Conservation (phyloP, 1,140 invertebrate genomes). For the Rhysida immarginata region DNA sequence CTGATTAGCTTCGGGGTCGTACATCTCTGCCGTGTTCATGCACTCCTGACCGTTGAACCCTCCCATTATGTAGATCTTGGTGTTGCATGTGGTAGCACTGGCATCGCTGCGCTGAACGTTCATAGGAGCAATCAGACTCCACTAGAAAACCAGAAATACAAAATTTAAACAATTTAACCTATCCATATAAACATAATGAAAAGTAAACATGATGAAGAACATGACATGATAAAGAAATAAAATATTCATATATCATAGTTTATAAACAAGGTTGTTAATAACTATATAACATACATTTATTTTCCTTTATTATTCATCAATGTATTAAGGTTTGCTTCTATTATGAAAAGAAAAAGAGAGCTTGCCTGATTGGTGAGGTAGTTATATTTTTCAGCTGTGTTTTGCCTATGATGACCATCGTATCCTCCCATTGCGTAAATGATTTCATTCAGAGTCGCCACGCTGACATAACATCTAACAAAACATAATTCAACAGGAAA, state of each 20-base stretch:
- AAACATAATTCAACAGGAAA: too few species aligned
- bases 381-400: conserved; percentile 34
- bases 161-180: too few species aligned
- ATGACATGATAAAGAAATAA: too few species aligned
- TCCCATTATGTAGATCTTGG: conserved; percentile 64
- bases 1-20: conserved; percentile 62
- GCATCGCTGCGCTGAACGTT: conserved; percentile 62
- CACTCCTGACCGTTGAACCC: conserved; percentile 83
- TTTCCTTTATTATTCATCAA: too few species aligned
- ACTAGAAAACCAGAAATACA: too few species aligned
- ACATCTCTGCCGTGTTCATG: conserved; percentile 67
- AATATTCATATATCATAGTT: too few species aligned
- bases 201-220: too few species aligned
- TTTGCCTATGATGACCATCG: conserved; percentile 31
- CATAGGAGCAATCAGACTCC: conserved; percentile 25
- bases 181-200: too few species aligned
- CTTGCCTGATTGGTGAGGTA: conserved; percentile 28
- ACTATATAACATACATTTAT: too few species aligned
- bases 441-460: conserved; percentile 46
- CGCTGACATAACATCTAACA: conserved; percentile 45
- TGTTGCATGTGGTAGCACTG: conserved; percentile 41
- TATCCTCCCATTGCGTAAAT: conserved; percentile 58
- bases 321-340: too few species aligned
- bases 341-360: too few species aligned
- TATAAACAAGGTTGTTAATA: too few species aligned